Base-by-base conservation (phyloP, 2,113 vertebrate species). In the Spermophilus dauricus region DNA sequence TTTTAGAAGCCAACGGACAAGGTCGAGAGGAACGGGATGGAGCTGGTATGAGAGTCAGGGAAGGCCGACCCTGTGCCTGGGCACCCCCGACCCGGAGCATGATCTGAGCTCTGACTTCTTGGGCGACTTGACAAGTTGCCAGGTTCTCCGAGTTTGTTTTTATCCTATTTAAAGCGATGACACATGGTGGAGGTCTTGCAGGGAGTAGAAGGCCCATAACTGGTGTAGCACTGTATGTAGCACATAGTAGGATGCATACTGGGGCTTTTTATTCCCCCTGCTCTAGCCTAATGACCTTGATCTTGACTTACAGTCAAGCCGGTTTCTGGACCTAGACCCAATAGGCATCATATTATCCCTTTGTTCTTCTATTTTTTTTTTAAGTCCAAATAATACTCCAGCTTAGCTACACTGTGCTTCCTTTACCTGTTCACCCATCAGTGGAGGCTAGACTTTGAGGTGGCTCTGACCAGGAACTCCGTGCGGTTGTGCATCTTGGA, bases 161-260 rank as follows among this genome's bases (percentile, higher is more conserved):
- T 18, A 37, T 77, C 63, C 45, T 34, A 42, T 87, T 94, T 39
- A 26, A 93, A 80, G 67, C 32, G 24, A 45, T 67, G 39, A 56
- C 61, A 42, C 34, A 45, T 22, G 10, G 4, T 24, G 9, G 6
- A 61, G 39, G 70, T 16, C 2, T n/a, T 63, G 0, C 24, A 77
- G 69, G 48, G 17, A 56, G 37, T 24, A 4, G 3, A 26, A 32
- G 32, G 34, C 18, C 12, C 5, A 0, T 78, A 8, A 8, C 4
- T 2, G 2, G 51, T 0, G 0, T 5, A 34, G 28, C 1, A 12
- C 2, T n/a, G 22, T n/a, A 2, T 39, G n/a, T 84, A 39, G 53
- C 34, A 37, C 34, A 11, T 12, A 65, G 51, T 12, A 70, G 18
- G 28, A 1, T 2, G 1, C 10, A 14, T 3, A 14, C 13, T 8